phyloP scores from a whole-genome alignment of 2,888 invertebrate species.

The Andrena hattorfiana region DNA sequence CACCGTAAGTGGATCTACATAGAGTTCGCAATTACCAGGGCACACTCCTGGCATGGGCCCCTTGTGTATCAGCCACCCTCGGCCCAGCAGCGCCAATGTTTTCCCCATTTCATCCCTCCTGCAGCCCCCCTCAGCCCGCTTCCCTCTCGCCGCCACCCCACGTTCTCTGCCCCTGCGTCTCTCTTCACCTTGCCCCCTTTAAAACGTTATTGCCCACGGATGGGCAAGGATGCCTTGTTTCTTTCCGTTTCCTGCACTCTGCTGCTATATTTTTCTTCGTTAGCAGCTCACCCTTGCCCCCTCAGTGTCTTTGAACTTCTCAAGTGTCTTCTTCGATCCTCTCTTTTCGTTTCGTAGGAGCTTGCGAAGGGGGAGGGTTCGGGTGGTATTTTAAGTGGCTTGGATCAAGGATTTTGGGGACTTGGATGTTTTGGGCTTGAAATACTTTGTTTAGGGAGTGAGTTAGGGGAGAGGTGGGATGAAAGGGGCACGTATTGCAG shows the following conservation, averaged over 20 bases:
- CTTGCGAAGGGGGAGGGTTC: too few species aligned
- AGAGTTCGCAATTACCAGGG: conserved; percentile 84
- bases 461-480: too few species aligned
- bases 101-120: conserved; percentile 74
- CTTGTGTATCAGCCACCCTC: conserved; percentile 80
- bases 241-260: conserved; percentile 36
- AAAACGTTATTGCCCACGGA: conserved; percentile 36
- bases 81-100: conserved; percentile 68
- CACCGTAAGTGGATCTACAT: conserved; percentile 85
- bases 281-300: neutral
- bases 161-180: conserved; percentile 20
- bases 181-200: conserved; percentile 5
- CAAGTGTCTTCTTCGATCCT: too few species aligned
- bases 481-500: too few species aligned
- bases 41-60: conserved; percentile 80
- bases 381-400: too few species aligned
- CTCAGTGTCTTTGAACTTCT: too few species aligned
- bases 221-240: conserved; percentile 4
- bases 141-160: conserved; percentile 8
- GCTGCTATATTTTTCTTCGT: neutral
- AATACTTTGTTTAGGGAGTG: too few species aligned
- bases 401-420: too few species aligned
- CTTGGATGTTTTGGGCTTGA: too few species aligned
- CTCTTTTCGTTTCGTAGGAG: too few species aligned
- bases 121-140: conserved; percentile 36